Conservation (phyloP, 2,113 vertebrate species). For the Ammodytes marinus region DNA sequence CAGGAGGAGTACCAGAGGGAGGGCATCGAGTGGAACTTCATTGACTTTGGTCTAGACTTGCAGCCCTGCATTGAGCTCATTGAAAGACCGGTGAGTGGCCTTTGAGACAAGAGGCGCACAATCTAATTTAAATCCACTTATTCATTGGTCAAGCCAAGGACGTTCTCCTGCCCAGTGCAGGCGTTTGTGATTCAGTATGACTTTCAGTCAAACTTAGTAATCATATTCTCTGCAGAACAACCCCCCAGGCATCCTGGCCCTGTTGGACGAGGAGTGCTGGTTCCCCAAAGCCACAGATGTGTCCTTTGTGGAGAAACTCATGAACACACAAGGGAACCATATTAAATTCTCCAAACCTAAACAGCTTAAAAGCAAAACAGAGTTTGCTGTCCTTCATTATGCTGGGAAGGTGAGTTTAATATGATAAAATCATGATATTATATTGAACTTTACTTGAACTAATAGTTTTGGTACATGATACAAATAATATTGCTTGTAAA, state of each 20-base stretch:
- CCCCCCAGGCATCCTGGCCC: constrained; percentile 93
- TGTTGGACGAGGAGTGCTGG: constrained; percentile 98
- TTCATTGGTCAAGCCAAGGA: neutral
- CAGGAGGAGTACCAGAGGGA: constrained; percentile 98
- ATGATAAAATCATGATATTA: neutral
- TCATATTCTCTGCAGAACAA: constrained; percentile 88
- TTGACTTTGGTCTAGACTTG: constrained; percentile 96
- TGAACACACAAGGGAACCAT: constrained; percentile 92
- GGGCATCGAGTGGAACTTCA: constrained; percentile 98
- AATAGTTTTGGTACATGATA: neutral
- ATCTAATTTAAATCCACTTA: neutral
- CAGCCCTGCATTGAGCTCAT: constrained; percentile 98
- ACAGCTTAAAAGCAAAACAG: constrained; percentile 95
- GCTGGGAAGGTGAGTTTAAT: constrained; percentile 89
- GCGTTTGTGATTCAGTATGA: neutral
- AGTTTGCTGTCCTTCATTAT: constrained; percentile 94
- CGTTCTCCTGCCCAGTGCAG: neutral
- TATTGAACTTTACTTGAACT: too few species aligned
- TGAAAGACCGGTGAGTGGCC: constrained; percentile 85
- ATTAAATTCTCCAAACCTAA: constrained; percentile 95
- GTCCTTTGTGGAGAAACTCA: constrained; percentile 95
- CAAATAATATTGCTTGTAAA: neutral
- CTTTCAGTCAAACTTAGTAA: neutral
- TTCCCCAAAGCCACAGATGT: constrained; percentile 97
- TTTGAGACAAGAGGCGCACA: neutral